Base-by-base conservation (phyloP, 2,888 invertebrate species). In the Halictus ligatus region DNA sequence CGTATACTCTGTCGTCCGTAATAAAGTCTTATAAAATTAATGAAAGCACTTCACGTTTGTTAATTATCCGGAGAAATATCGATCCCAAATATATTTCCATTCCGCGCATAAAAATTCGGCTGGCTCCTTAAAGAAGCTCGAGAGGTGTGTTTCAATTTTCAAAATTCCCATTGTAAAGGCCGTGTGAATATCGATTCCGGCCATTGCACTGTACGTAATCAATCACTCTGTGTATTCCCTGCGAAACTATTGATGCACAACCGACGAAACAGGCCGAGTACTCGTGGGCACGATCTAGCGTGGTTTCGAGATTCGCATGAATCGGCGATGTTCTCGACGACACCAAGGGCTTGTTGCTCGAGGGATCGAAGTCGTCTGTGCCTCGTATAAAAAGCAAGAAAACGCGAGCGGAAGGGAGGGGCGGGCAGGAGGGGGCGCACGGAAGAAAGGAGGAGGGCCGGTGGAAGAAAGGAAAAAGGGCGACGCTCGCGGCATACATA, bases 401-500 rank as follows among this genome's bases (percentile, higher is more conserved):
- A 78, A 78, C 82, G 74, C 75, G 79, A 10, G 71, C 12, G 67
- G 75, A 43, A 21, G 21, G 69, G 40, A 5, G 13, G 5, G 48
- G n/a, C 10, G 18, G 10, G 54, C 54, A 54, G 54, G 21, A 54
- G n/a, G 54, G n/a, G 54, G 18, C 21, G n/a, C 3, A 69, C 10
- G 40, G 69, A 18, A 43, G 13, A 86, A 78, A 83, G 78, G 60
- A 29, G 58, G 77, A 72, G 64, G 75, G 35, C 75, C n/a, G 64
- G 29, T 71, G 83, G 46, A 75, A 71, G 83, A 90, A 88, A 88
- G 86, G 83, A 87, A 84, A 89, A 89, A 92, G 91, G 90, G 89
- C 91, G 91, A 84, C 83, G 89, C 91, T 90, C 88, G 89, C 89
- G 88, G 89, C 92, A 94, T 95, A 94, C 94, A 94, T 95, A 94